These are phyloP conservation scores for Urosaurus nigricauda DNA, from an alignment of 2,797 vertebrate species.

Conservation along the genomic window DNA sequence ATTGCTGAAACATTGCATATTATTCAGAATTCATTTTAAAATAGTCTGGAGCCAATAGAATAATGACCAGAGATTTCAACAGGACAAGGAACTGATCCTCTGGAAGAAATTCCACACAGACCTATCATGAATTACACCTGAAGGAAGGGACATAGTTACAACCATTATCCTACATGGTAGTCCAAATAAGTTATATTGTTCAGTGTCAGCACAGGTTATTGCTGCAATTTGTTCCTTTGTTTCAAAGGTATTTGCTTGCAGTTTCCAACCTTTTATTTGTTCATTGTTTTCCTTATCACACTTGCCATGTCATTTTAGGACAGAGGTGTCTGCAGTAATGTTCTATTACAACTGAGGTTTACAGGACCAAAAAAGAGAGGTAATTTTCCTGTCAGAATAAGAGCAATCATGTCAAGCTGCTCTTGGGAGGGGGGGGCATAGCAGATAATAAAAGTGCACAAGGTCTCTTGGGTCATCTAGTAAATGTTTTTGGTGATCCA, in stretches of 20 bases:
- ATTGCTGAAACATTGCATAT: background rate
- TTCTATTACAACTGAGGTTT: background rate
- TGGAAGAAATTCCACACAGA: background rate
- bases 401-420: background rate
- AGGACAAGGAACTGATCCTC: background rate
- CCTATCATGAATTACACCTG: background rate
- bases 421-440: background rate
- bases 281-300: conserved; percentile 18
- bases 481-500: conserved; percentile 13
- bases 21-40: conserved; percentile 22
- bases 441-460: conserved; percentile 15
- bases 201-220: conserved; percentile 23
- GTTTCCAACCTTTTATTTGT: conserved; percentile 23
- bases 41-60: background rate
- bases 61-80: conserved; percentile 9
- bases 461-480: background rate
- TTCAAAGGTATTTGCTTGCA: background rate
- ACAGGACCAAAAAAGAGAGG: background rate
- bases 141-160: background rate
- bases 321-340: conserved; percentile 29
- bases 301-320: conserved; percentile 4
- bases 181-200: conserved; percentile 9
- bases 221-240: conserved; percentile 19
- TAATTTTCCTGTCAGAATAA: conserved; percentile 31
- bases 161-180: background rate